A percentile compares a stretch with the other conserved stretches of the same genome.
phyloP scores from a whole-genome alignment of 92 coral and sea anemone species.

The Plumapathes pennacea region DNA sequence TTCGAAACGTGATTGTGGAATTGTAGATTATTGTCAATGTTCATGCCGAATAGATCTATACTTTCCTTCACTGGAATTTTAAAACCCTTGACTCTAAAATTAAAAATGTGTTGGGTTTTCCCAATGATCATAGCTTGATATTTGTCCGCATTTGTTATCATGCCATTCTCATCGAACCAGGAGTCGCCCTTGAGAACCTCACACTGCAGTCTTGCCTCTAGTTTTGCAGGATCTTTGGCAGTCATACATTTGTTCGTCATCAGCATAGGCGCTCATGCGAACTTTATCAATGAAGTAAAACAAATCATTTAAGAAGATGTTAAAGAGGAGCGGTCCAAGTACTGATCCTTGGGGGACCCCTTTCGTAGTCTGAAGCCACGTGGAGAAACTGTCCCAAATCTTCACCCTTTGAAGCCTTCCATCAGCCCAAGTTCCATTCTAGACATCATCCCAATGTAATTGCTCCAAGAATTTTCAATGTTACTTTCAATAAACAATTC shows the following conservation, averaged over 20 bases:
- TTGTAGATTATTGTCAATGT: slow-evolving; percentile 15
- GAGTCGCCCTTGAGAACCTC: too few relatives aligned
- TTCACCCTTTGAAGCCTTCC: too few relatives aligned
- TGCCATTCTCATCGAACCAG: slow-evolving; percentile 45
- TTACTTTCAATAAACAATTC: too few relatives aligned
- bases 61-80: slow-evolving; percentile 27
- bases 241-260: slow-evolving; percentile 22
- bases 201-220: too few relatives aligned
- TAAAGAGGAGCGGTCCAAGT: slow-evolving; percentile 30
- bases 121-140: slow-evolving; percentile 52
- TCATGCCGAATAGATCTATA: slow-evolving; percentile 35
- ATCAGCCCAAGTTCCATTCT: too few relatives aligned
- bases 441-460: too few relatives aligned
- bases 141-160: slow-evolving; percentile 41
- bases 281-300: slow-evolving; percentile 13
- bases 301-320: slow-evolving; percentile 24
- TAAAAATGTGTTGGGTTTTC: slow-evolving; percentile 32
- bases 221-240: too few relatives aligned
- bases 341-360: slow-evolving; percentile 31
- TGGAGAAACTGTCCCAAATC: too few relatives aligned
- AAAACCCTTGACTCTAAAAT: too few relatives aligned
- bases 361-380: too few relatives aligned
- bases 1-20: slow-evolving; percentile 36
- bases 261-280: slow-evolving; percentile 26
- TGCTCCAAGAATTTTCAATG: too few relatives aligned